Evolutionary conservation across 2,888 invertebrate genomes (phyloP).

Genomic region (Tridacna crocea): DNA sequence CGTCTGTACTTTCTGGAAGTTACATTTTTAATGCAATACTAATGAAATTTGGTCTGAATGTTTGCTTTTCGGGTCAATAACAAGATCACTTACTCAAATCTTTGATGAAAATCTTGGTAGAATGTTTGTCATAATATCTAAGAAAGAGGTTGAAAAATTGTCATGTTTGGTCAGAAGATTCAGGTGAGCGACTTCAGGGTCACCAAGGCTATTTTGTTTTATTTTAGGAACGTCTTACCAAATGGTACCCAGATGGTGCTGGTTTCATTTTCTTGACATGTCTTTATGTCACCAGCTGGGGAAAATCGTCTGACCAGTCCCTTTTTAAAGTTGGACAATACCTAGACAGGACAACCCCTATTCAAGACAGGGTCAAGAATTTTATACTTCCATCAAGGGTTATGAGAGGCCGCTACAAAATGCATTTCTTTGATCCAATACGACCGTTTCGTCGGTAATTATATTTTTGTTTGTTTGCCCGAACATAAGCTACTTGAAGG

Average conservation of each 20-base stretch:
- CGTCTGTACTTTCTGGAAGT: too few species aligned
- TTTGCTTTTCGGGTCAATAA: too few species aligned
- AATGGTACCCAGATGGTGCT: background rate
- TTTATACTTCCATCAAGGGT: background rate
- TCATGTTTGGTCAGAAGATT: too few species aligned
- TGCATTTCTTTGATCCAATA: background rate
- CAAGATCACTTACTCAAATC: too few species aligned
- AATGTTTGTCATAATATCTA: too few species aligned
- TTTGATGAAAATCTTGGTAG: too few species aligned
- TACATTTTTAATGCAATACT: too few species aligned
- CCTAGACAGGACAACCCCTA: background rate
- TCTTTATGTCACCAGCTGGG: background rate
- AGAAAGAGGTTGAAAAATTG: too few species aligned
- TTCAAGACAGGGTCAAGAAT: background rate
- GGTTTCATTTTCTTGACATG: background rate
- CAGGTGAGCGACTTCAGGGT: too few species aligned
- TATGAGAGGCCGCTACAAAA: background rate
- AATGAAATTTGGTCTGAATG: too few species aligned
- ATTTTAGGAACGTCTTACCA: background rate
- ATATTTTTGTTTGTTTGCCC: too few species aligned
- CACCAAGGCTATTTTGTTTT: background rate
- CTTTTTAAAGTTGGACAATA: background rate
- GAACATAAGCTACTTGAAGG: too few species aligned
- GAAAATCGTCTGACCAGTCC: background rate
- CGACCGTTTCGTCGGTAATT: background rate